Evolutionary conservation across 1,140 invertebrate genomes (phyloP), one percentile per base, ranked within the genome.

Genomic region (Drosophila yakuba): DNA sequence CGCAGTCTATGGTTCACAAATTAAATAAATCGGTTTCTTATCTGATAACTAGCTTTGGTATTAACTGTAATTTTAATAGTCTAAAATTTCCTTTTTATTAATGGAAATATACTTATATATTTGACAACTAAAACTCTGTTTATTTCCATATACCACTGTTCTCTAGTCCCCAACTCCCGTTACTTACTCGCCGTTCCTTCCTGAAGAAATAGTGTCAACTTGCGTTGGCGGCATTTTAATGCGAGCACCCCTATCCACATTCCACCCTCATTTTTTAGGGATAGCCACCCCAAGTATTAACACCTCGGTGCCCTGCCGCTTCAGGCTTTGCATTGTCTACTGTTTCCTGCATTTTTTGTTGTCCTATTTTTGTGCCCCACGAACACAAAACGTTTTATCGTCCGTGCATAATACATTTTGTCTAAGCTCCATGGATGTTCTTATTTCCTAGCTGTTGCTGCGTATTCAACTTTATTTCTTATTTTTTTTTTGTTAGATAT

Each of bases 331-430:
- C 74, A 45, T 82, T 86, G 83, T 86, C 82, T 88, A 86, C 82
- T 88, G 82, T 86, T 88, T 86, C 82, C 80, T 80, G 77, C 60
- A 76, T 55, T 66, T 66, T 43, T 74, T 52, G 43, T 48, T 56
- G 58, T 58, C 41, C 25, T 41, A 36, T 80, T 55, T 67, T 78
- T 64, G 17, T 44, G 41, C 45, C 36, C 28, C 54, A 8, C 23
- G 14, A 61, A 44, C 43, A 84, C 83, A 86, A 86, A 86, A 80
- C 84, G 79, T 78, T 86, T 86, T 88, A 86, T 86, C 83, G 83
- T 80, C 83, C 83, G 84, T 88, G 83, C 83, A 86, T 86, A 86
- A 86, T 86, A 86, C 82, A 86, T 86, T 85, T 78, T 59, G 78
- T 78, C 62, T 64, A 47, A 51, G 77, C 48, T 63, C 48, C 36